Evolutionary conservation across 2,113 vertebrate species (phyloP).

Genomic region (Melanerpes formicivorus): DNA sequence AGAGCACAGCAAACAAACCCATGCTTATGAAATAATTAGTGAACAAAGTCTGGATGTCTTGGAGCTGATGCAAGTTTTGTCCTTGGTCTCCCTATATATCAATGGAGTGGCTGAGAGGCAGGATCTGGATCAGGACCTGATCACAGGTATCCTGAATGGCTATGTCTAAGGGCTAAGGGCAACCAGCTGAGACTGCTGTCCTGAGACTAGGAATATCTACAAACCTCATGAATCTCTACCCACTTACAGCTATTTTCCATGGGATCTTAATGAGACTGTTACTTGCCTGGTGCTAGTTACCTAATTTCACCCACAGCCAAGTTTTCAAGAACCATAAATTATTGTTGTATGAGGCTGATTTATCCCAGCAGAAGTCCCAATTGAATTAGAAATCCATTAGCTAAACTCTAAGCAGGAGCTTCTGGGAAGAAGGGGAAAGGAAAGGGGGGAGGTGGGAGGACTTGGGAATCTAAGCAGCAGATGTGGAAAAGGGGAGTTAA

Average conservation of each 20-base stretch:
- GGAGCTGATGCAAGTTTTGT: background rate
- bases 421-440: background rate
- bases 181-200: background rate
- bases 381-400: slow-evolving; percentile 73
- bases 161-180: background rate
- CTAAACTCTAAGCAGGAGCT: slow-evolving; percentile 46
- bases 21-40: background rate
- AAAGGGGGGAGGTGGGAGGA: background rate
- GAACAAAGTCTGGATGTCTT: background rate
- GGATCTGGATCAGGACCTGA: background rate
- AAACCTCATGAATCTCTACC: background rate
- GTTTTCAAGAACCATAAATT: slow-evolving; percentile 68
- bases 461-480: slow-evolving; percentile 17
- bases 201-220: background rate
- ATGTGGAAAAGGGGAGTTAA: background rate
- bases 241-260: background rate
- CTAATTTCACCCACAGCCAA: slow-evolving; percentile 52
- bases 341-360: slow-evolving; percentile 61
- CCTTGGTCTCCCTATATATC: background rate
- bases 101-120: background rate
- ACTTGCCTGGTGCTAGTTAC: slow-evolving; percentile 32
- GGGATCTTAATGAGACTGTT: slow-evolving; percentile 26
- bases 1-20: background rate
- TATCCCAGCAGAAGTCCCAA: slow-evolving; percentile 65
- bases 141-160: background rate